Evolutionary conservation across 2,797 vertebrate species (phyloP), one percentile per base, ranked within the genome.

Genomic region (Ciconia nigra): DNA sequence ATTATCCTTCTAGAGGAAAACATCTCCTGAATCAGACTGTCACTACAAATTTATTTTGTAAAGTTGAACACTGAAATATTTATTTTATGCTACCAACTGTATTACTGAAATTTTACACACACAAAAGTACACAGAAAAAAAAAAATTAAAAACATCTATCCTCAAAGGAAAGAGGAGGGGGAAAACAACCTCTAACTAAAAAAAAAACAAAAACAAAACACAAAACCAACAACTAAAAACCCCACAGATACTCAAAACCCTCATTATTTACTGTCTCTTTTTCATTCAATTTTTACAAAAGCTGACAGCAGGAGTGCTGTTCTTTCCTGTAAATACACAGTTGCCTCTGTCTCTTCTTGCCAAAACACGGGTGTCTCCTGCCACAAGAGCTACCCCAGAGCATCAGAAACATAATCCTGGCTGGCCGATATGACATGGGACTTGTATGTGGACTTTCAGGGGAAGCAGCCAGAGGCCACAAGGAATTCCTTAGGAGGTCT

Each of bases 361-460:
- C 35, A 52, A 84, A 87, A 66, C 33, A 18, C 0, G 0, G 7
- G 13, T 54, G 31, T 37, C 7, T 59, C 6, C 54, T 87, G 35
- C 44, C 26, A 7, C 11, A 28, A n/a, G 39, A 65, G 24, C 18
- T 24, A 46, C 19, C 8, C 29, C 33, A 84, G 37, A 76, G 33
- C 37, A 79, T 49, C n/a, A 69, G 54, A 63, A 16, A 47, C 10
- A 7, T 17, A 10, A 2, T 47, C 20, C n/a, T 52, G 33, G 15
- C 37, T 74, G 33, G 49, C 16, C 1, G 1, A 15, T 37, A 21
- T 2, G 21, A 44, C 16, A 13, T 0, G 1, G 12, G 15, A 31
- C 11, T 44, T 24, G 14, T 5, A 21, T 29, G 25, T 81, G n/a
- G 63, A 35, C 14, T 42, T 61, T 11, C 22, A 55, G 11, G 26